phyloP scores from a whole-genome alignment of 2,888 invertebrate genomes.

The Hemistola chrysoprasaria region DNA sequence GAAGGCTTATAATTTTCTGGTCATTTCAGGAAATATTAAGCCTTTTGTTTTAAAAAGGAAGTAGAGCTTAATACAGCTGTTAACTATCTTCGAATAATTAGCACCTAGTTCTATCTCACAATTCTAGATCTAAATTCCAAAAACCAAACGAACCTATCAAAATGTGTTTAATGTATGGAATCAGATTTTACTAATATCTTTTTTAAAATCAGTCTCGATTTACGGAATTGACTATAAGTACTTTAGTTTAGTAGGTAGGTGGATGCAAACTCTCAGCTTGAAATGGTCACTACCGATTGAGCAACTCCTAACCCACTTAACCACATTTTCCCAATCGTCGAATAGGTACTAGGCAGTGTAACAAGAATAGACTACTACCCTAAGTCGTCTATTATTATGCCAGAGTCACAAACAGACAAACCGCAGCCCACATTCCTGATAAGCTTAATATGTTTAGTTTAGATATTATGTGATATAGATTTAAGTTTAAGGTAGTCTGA shows the following conservation, averaged over 20 bases:
- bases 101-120: too few species aligned
- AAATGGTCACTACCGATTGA: conserved; percentile 4
- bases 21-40: not conserved
- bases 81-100: too few species aligned
- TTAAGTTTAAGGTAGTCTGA: too few species aligned
- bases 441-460: not conserved
- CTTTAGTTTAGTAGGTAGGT: not conserved
- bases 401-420: conserved; percentile 1
- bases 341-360: conserved; percentile 2
- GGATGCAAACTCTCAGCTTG: not conserved
- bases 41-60: not conserved
- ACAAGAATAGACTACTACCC: not conserved
- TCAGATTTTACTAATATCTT: too few species aligned
- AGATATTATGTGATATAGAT: too few species aligned
- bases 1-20: conserved; percentile 1
- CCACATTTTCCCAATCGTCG: conserved; percentile 11
- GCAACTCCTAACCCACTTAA: conserved; percentile 7
- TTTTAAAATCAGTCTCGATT: too few species aligned
- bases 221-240: too few species aligned
- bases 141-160: too few species aligned
- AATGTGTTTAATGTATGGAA: too few species aligned
- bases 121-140: too few species aligned
- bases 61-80: too few species aligned
- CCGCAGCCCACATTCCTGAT: conserved; percentile 5
- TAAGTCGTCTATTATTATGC: conserved; percentile 1